A percentile compares a stretch with the other conserved stretches of the same genome.
Conservation (phyloP, 2,888 invertebrate species). For the Xanthorhoe spadicearia region DNA sequence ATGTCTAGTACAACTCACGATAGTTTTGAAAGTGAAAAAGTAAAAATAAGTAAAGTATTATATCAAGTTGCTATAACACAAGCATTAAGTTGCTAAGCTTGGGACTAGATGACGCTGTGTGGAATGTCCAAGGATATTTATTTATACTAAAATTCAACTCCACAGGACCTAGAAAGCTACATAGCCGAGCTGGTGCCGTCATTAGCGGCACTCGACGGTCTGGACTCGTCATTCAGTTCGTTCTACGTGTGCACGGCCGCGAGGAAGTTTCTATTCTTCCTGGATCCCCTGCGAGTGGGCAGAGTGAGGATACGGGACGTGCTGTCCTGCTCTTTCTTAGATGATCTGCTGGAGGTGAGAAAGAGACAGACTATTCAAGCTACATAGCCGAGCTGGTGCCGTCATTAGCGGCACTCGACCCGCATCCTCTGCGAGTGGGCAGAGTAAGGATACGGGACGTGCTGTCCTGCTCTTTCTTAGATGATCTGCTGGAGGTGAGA, state of each 20-base stretch:
- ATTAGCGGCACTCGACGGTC: constrained; percentile 93
- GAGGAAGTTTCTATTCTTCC: constrained; percentile 97
- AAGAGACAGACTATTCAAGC: constrained; percentile 5
- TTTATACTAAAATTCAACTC: neutral
- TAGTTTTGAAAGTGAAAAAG: too few relatives aligned
- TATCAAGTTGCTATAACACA: too few relatives aligned
- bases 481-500: constrained; percentile 93
- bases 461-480: constrained; percentile 95
- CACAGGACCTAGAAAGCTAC: constrained; percentile 96
- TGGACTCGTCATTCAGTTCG: constrained; percentile 96
- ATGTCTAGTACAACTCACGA: too few relatives aligned
- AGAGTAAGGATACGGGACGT: constrained; percentile 96
- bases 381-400: constrained; percentile 91
- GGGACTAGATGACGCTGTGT: too few relatives aligned
- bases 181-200: constrained; percentile 97
- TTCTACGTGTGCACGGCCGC: constrained; percentile 99
- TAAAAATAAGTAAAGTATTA: too few relatives aligned
- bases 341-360: constrained; percentile 93
- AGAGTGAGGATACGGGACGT: constrained; percentile 96
- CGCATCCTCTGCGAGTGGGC: constrained; percentile 95
- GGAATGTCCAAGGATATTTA: too few relatives aligned
- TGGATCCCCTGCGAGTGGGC: constrained; percentile 95
- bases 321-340: constrained; percentile 95
- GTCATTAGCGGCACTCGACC: constrained; percentile 93
- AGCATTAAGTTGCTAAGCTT: too few relatives aligned